Conservation (phyloP, 2,888 invertebrate genomes). For the Auanema sp. region DNA sequence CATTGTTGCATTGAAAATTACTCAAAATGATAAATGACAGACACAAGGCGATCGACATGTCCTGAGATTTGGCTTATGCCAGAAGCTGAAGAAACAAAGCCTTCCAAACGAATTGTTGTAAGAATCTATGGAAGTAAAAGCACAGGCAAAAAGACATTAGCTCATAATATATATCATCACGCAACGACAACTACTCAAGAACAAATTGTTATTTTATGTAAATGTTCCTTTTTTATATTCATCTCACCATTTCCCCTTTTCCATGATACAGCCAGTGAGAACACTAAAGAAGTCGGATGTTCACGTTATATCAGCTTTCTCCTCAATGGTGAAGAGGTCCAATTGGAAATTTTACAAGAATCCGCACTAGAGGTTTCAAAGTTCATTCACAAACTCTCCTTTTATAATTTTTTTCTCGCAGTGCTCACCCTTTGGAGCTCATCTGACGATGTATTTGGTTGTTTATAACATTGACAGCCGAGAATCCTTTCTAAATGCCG, state of each 20-base stretch:
- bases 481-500: slow-evolving; percentile 52
- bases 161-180: slow-evolving; percentile 46
- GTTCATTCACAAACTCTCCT: slow-evolving; percentile 9
- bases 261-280: neutral
- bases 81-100: slow-evolving; percentile 22
- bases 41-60: slow-evolving; percentile 56
- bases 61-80: slow-evolving; percentile 60
- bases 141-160: slow-evolving; percentile 53
- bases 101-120: slow-evolving; percentile 27
- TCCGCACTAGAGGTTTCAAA: slow-evolving; percentile 43
- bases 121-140: slow-evolving; percentile 51
- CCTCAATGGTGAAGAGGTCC: slow-evolving; percentile 55
- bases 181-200: slow-evolving; percentile 36
- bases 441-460: slow-evolving; percentile 47
- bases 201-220: slow-evolving; percentile 7
- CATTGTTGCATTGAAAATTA: neutral
- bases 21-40: slow-evolving; percentile 18
- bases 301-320: slow-evolving; percentile 34
- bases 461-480: slow-evolving; percentile 56
- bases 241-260: no score
- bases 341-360: slow-evolving; percentile 57
- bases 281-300: slow-evolving; percentile 18
- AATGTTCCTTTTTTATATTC: neutral
- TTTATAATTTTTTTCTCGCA: slow-evolving; percentile 16
- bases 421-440: slow-evolving; percentile 32